A percentile compares a stretch with the other conserved stretches of the same genome.
phyloP scores from a whole-genome alignment of 2,888 invertebrate species.

The Cinara cedri region DNA sequence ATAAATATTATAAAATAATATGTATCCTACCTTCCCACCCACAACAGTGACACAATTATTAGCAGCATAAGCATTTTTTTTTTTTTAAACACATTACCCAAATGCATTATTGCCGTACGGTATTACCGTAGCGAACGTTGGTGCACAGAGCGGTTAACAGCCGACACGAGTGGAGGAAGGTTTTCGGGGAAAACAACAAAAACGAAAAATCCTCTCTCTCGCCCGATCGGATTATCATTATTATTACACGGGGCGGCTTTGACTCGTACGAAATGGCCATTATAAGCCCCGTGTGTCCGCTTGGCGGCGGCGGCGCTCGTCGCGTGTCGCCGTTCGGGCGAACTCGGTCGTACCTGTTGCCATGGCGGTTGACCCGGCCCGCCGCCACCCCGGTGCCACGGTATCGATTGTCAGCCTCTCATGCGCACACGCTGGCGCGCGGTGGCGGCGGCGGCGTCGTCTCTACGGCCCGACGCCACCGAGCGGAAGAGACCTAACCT shows the following conservation, averaged over 20 bases:
- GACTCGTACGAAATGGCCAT: constrained; percentile 5
- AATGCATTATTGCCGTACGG: too few relatives aligned
- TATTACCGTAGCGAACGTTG: too few relatives aligned
- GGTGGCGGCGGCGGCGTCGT: background rate
- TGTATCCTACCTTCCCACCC: too few relatives aligned
- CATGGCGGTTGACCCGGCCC: constrained; percentile 46
- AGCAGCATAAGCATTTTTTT: too few relatives aligned
- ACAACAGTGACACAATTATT: too few relatives aligned
- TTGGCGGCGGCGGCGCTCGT: constrained; percentile 17
- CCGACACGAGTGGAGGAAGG: background rate
- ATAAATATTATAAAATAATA: too few relatives aligned
- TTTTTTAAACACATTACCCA: too few relatives aligned
- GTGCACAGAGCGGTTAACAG: too few relatives aligned
- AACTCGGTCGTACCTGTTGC: constrained; percentile 53
- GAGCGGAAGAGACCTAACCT: background rate
- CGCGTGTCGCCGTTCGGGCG: constrained; percentile 34
- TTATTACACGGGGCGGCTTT: background rate
- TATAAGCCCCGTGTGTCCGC: constrained; percentile 29
- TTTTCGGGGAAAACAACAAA: background rate
- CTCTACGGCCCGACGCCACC: background rate
- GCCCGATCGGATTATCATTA: too few relatives aligned
- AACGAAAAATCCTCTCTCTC: too few relatives aligned
- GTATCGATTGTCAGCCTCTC: constrained; percentile 53
- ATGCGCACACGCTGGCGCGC: background rate
- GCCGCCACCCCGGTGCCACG: constrained; percentile 25